A percentile compares a stretch with the other conserved stretches of the same genome.
These are phyloP conservation scores for Leucoraja erinaceus DNA, from an alignment of 2,113 vertebrate species.

Conservation along the genomic window DNA sequence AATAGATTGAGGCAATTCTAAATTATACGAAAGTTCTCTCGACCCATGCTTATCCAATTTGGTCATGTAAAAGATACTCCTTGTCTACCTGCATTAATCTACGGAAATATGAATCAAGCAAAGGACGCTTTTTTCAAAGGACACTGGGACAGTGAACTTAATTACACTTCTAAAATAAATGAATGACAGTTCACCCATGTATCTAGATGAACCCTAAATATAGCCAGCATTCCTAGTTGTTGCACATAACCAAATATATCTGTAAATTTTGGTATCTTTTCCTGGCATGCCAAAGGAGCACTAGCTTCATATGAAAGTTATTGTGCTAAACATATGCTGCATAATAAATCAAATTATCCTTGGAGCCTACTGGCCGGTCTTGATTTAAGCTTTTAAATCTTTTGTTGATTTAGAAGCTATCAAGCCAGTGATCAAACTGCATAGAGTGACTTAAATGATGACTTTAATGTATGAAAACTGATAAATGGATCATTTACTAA, in stretches of 20 bases:
- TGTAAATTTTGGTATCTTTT: neutral
- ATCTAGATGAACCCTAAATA: neutral
- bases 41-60: neutral
- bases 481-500: too few relatives aligned
- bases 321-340: neutral
- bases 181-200: neutral
- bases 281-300: neutral
- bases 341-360: too few relatives aligned
- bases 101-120: neutral
- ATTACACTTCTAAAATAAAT: neutral
- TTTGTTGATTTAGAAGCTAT: too few relatives aligned
- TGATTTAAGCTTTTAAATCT: too few relatives aligned
- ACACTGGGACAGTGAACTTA: neutral
- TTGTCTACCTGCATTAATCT: neutral
- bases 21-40: neutral
- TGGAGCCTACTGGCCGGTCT: too few relatives aligned
- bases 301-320: neutral
- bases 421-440: neutral
- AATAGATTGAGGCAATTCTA: neutral
- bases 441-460: neutral
- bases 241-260: neutral
- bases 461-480: too few relatives aligned
- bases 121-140: neutral
- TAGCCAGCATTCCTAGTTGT: neutral
- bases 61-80: neutral